Evolutionary conservation across 2,113 vertebrate genomes (phyloP).

Genomic region (Aphyosemion australe): DNA sequence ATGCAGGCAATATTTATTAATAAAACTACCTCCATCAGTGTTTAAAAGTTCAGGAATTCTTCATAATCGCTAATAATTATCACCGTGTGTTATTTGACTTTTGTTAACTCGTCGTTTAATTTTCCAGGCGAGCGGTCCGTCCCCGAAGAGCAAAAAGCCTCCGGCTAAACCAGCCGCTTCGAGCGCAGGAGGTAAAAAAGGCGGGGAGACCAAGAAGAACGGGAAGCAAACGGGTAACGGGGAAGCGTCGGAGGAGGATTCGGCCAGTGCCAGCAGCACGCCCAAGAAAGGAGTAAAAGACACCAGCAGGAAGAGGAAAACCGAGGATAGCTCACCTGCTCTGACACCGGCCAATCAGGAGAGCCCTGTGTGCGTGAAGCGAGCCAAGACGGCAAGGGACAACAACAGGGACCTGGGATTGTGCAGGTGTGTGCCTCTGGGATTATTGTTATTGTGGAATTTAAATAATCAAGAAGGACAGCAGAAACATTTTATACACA

Average conservation of each 20-base stretch:
- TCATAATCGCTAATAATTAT: too few relatives aligned
- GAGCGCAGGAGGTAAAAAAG: constrained; percentile 79
- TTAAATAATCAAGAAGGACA: background rate
- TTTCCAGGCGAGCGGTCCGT: constrained; percentile 91
- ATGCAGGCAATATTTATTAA: too few relatives aligned
- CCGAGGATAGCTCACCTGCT: constrained; percentile 82
- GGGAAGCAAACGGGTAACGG: constrained; percentile 84
- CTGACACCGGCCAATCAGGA: constrained; percentile 83
- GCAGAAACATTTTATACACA: too few relatives aligned
- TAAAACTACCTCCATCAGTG: too few relatives aligned
- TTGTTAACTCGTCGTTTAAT: constrained; percentile 33
- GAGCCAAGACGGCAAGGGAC: constrained; percentile 88
- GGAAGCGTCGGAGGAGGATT: constrained; percentile 88
- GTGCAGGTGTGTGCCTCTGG: constrained; percentile 84
- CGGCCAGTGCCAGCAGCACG: constrained; percentile 84
- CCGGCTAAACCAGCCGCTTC: constrained; percentile 76
- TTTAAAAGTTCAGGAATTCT: background rate
- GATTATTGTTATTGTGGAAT: constrained; percentile 29
- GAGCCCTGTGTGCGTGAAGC: constrained; percentile 84
- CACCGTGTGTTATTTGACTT: too few relatives aligned
- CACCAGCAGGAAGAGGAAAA: constrained; percentile 87
- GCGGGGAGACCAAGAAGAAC: constrained; percentile 86
- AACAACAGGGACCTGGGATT: constrained; percentile 91
- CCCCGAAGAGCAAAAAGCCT: constrained; percentile 91
- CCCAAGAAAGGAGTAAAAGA: constrained; percentile 90